phyloP scores from a whole-genome alignment of 2,888 invertebrate species.

The Raillietiella orientalis region DNA sequence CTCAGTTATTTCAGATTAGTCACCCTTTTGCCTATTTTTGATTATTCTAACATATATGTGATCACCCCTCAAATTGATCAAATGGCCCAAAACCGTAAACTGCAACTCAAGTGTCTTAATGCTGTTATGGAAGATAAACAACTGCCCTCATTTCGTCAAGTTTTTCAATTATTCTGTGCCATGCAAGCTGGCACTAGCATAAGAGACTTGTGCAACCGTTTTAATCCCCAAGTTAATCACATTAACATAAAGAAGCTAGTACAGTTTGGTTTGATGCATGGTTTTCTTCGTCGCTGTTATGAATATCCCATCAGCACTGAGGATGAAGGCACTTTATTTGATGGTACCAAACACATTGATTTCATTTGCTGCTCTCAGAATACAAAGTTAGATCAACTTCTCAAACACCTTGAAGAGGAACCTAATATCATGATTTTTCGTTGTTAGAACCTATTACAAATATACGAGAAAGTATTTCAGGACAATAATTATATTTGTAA shows the following conservation, averaged over 20 bases:
- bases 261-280: constrained; percentile 57
- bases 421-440: constrained; percentile 3
- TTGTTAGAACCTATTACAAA: constrained; percentile 3
- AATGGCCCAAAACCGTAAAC: constrained; percentile 25
- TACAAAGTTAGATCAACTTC: too few species aligned
- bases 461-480: too few species aligned
- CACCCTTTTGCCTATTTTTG: constrained; percentile 38
- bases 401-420: background rate
- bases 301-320: constrained; percentile 20
- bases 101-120: constrained; percentile 35
- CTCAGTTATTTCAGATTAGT: constrained; percentile 31
- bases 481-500: too few species aligned
- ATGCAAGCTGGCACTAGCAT: constrained; percentile 43
- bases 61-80: constrained; percentile 35
- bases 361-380: too few species aligned
- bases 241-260: constrained; percentile 50
- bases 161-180: constrained; percentile 37
- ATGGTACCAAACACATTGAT: too few species aligned
- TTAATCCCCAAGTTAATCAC: constrained; percentile 10
- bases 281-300: constrained; percentile 42
- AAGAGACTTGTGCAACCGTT: constrained; percentile 33
- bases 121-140: constrained; percentile 32
- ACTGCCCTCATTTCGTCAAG: constrained; percentile 28
- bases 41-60: constrained; percentile 58
- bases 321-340: too few species aligned